These are phyloP conservation scores for Heterodera carotae DNA, from an alignment of 1,140 invertebrate species.

Conservation along the genomic window DNA sequence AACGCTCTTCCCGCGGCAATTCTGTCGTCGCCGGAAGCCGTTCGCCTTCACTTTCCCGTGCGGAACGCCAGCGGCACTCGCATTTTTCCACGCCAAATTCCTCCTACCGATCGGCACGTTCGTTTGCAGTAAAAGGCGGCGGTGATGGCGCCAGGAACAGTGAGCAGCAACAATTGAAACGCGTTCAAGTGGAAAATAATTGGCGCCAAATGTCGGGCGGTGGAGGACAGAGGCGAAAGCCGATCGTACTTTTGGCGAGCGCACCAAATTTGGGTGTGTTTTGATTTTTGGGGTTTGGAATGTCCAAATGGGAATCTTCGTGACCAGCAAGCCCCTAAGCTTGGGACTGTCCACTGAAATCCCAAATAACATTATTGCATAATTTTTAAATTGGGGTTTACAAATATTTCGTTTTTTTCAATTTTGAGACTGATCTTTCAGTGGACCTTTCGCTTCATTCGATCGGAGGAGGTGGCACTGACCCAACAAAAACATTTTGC, in stretches of 20 bases:
- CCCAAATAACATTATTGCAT: too few relatives aligned
- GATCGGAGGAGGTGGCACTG: neutral
- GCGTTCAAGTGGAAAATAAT: neutral
- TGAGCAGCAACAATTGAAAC: neutral
- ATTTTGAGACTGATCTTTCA: neutral
- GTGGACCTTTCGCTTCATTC: neutral
- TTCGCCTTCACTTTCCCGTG: neutral
- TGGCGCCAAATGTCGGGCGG: neutral
- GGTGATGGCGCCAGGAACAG: neutral
- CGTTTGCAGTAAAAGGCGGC: neutral
- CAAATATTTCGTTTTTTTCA: too few relatives aligned
- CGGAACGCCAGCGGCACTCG: neutral
- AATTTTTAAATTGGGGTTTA: too few relatives aligned
- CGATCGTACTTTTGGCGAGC: neutral
- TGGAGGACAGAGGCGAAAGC: neutral
- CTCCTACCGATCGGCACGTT: slow-evolving; percentile 8
- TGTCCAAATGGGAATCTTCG: too few relatives aligned
- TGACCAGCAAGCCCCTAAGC: too few relatives aligned
- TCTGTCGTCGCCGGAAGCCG: neutral
- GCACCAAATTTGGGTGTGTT: neutral
- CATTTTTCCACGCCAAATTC: slow-evolving; percentile 9
- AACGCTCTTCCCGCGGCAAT: neutral
- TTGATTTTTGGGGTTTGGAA: neutral
- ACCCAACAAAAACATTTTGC: too few relatives aligned
- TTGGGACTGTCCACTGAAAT: too few relatives aligned